These are phyloP conservation scores for Trichopoda pennipes DNA, from an alignment of 2,888 invertebrate species.

Conservation along the genomic window DNA sequence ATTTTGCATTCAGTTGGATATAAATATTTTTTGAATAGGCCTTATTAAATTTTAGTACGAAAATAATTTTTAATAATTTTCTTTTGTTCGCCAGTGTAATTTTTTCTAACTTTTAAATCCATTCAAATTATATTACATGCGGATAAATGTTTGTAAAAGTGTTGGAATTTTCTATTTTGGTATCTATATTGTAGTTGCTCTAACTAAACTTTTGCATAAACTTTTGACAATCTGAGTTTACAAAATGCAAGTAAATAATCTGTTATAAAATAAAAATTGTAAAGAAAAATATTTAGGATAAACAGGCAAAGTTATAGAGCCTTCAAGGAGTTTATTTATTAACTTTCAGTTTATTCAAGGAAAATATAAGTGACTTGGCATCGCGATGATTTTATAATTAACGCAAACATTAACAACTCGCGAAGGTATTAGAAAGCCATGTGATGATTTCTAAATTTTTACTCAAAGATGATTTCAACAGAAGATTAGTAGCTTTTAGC, in stretches of 20 bases:
- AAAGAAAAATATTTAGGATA: slow-evolving; percentile 39
- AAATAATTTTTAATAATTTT: not conserved
- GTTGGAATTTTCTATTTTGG: slow-evolving; percentile 4
- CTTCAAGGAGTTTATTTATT: slow-evolving; percentile 21
- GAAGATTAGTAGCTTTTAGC: too few species aligned
- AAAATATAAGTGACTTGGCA: not conserved
- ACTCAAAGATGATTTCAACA: too few species aligned
- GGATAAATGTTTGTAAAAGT: not conserved
- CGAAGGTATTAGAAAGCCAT: not conserved
- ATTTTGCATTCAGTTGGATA: too few species aligned
- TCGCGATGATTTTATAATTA: too few species aligned
- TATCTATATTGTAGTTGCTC: slow-evolving; percentile 12
- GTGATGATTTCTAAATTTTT: not conserved
- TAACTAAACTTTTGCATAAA: slow-evolving; percentile 47
- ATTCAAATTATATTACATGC: slow-evolving; percentile 31
- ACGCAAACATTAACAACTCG: not conserved
- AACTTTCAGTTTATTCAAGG: not conserved
- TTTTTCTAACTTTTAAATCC: slow-evolving; percentile 19
- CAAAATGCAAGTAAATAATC: slow-evolving; percentile 40
- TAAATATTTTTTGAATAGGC: too few species aligned
- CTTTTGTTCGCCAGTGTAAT: not conserved
- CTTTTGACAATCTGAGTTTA: slow-evolving; percentile 48
- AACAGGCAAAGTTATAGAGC: not conserved
- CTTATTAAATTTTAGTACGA: too few species aligned
- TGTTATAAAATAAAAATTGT: slow-evolving; percentile 37